These are phyloP conservation scores for Hypomesus transpacificus DNA, from an alignment of 2,113 vertebrate genomes.

Conservation along the genomic window DNA sequence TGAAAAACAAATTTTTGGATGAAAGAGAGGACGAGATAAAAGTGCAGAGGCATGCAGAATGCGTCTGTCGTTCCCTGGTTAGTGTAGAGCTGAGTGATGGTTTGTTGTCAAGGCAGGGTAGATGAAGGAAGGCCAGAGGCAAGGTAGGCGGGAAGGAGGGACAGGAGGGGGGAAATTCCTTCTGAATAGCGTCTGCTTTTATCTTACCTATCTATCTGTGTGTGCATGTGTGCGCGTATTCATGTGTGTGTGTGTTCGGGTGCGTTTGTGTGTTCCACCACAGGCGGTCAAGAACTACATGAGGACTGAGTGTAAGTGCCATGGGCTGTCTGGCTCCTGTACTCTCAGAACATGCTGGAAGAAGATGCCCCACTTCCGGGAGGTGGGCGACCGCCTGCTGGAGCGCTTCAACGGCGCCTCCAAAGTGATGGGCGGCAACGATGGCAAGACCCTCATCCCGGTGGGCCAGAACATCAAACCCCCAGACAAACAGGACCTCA, in stretches of 20 bases:
- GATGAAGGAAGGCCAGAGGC: slow-evolving; percentile 71
- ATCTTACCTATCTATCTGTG: slow-evolving; percentile 69
- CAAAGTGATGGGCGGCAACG: slow-evolving; percentile 96
- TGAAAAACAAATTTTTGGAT: too few relatives aligned
- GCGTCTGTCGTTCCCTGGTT: too few relatives aligned
- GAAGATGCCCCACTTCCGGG: slow-evolving; percentile 94
- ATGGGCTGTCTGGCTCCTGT: slow-evolving; percentile 94
- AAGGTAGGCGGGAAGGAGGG: slow-evolving; percentile 43
- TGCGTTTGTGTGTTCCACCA: neutral
- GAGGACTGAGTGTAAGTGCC: slow-evolving; percentile 96
- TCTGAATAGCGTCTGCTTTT: slow-evolving; percentile 70
- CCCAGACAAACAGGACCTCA: slow-evolving; percentile 87
- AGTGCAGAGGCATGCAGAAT: too few relatives aligned
- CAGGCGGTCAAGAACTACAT: slow-evolving; percentile 95
- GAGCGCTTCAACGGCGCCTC: slow-evolving; percentile 94
- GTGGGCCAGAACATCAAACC: slow-evolving; percentile 92
- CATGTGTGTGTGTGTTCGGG: slow-evolving; percentile 16
- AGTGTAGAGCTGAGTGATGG: slow-evolving; percentile 59
- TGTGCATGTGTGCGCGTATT: slow-evolving; percentile 26
- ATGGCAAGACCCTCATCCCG: slow-evolving; percentile 90
- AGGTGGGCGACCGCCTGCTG: slow-evolving; percentile 88
- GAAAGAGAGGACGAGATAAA: too few relatives aligned
- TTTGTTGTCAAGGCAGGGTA: slow-evolving; percentile 72
- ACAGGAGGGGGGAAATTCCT: slow-evolving; percentile 67
- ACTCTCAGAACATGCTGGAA: slow-evolving; percentile 95